phyloP scores from a whole-genome alignment of 2,888 invertebrate species.

The Sericinus montela region DNA sequence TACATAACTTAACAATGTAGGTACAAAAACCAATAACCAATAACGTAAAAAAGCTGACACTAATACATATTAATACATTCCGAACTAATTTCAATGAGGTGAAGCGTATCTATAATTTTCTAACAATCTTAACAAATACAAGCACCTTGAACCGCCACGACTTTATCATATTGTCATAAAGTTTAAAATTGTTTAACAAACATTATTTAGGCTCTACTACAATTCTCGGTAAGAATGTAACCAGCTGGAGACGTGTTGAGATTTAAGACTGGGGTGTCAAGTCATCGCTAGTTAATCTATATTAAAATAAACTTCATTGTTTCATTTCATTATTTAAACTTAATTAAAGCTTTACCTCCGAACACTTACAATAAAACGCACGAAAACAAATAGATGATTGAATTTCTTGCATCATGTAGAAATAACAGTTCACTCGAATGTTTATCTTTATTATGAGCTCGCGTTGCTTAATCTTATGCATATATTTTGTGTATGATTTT shows the following conservation, averaged over 20 bases:
- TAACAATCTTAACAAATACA: slow-evolving; percentile 20
- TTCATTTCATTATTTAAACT: slow-evolving; percentile 61
- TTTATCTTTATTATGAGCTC: too few species aligned
- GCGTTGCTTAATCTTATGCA: too few species aligned
- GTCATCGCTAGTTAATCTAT: slow-evolving; percentile 75
- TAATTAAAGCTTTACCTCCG: slow-evolving; percentile 46
- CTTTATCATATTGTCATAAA: not conserved
- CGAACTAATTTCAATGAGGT: slow-evolving; percentile 62
- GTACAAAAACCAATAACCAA: slow-evolving; percentile 62
- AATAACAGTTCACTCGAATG: too few species aligned
- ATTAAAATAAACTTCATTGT: slow-evolving; percentile 75
- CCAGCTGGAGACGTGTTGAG: slow-evolving; percentile 31
- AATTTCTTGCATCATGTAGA: not conserved
- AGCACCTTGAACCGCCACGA: not conserved
- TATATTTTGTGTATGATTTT: too few species aligned
- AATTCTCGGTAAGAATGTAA: slow-evolving; percentile 21
- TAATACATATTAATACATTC: slow-evolving; percentile 70
- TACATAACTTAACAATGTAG: slow-evolving; percentile 65
- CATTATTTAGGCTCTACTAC: not conserved
- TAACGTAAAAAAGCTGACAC: slow-evolving; percentile 64
- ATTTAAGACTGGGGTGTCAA: slow-evolving; percentile 62
- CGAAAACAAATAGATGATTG: slow-evolving; percentile 13
- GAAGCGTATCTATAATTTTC: slow-evolving; percentile 43
- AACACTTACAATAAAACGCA: slow-evolving; percentile 14
- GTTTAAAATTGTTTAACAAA: not conserved